Base-by-base conservation (phyloP, 1,140 invertebrate species). In the Uloborus diversus region DNA sequence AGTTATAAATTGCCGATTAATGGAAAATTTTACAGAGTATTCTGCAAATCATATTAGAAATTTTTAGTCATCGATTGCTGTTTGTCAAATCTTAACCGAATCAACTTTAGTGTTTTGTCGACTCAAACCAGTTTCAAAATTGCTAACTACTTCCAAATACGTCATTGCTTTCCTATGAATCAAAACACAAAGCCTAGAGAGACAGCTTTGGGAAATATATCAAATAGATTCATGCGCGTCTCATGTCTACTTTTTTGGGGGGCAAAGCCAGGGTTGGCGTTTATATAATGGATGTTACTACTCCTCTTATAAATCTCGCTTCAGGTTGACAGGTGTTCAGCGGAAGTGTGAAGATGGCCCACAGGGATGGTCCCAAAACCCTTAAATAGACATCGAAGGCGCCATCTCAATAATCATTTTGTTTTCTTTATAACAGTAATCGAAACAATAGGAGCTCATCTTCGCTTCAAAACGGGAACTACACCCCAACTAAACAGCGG, bases 361-460 rank as follows among this genome's bases (percentile, higher is more conserved):
- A 42, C 9, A 17, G 37, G n/a, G n/a, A n/a, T n/a, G n/a, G n/a
- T n/a, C n/a, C n/a, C 37, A 42, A 42, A 42, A 42, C 64, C 42
- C 47, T 68, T 68, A 51, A 68, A 51, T 68, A 30, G 64, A 23
- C 25, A 28, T 14, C 27, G 7, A 68, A 68, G 42, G 37, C n/a
- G 35, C 13, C 17, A 25, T 49, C 37, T 28, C 25, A 68, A 68
- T 68, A 68, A 68, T 30, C 42, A 53, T 68, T 68, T 42, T 68
- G 27, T 30, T 51, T 68, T 51, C 28, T 51, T 51, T 68, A 68
- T 68, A 68, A 51, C 42, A 51, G 64, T 68, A 68, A 68, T 68
- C 33, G 64, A 68, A 68, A 68, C 64, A 68, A 68, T 68, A 32
- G 61, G 25, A 27, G 53, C 20, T 42, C 9, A 13, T 42, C 37